Percentiles rank a stretch among this genome's conserved stretches.
Evolutionary conservation across 2,113 vertebrate genomes (phyloP).

Genomic region (Ammodramus savannarum): DNA sequence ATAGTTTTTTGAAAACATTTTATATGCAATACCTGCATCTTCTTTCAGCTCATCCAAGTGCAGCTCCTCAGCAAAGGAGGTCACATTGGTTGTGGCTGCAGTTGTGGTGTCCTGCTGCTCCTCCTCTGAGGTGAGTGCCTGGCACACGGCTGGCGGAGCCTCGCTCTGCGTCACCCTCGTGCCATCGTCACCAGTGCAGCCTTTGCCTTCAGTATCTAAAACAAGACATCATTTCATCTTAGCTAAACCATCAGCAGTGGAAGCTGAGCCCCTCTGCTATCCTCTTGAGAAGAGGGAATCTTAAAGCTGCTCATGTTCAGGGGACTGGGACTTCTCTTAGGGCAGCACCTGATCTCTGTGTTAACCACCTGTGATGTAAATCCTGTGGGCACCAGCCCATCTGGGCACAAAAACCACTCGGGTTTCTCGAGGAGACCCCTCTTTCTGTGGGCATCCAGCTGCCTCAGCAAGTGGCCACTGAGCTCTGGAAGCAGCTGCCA

Average conservation of each 20-base stretch:
- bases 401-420: background rate
- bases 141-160: slow-evolving; percentile 45
- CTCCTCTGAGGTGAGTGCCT: slow-evolving; percentile 51
- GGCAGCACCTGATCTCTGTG: background rate
- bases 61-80: slow-evolving; percentile 50
- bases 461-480: background rate
- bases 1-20: background rate
- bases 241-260: background rate
- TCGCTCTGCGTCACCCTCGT: slow-evolving; percentile 38
- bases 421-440: background rate
- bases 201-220: slow-evolving; percentile 73
- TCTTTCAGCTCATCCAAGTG: slow-evolving; percentile 49
- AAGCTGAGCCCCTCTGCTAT: background rate
- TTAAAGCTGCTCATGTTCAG: background rate
- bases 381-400: background rate
- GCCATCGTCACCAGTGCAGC: slow-evolving; percentile 31
- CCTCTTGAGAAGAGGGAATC: background rate
- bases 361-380: background rate
- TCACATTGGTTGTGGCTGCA: background rate
- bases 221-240: slow-evolving; percentile 5
- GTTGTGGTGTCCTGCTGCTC: slow-evolving; percentile 36
- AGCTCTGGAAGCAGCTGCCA: background rate
- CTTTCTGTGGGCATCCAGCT: background rate
- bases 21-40: slow-evolving; percentile 69
- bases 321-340: background rate